Percentiles rank a stretch among this genome's conserved stretches.
Evolutionary conservation across 2,797 vertebrate species (phyloP).

Genomic region (Coreius guichenoti): DNA sequence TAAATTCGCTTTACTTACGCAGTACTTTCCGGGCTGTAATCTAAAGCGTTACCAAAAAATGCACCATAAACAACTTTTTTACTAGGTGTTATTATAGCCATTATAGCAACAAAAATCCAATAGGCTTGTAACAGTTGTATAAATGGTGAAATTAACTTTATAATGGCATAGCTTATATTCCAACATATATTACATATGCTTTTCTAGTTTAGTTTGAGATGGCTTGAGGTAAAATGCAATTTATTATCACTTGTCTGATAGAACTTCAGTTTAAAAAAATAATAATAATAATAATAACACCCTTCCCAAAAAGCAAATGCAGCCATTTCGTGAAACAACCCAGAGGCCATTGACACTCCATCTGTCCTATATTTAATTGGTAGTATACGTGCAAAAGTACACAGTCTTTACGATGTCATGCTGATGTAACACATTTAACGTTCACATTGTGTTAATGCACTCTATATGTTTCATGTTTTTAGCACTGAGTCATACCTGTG

Average conservation of each 20-base stretch:
- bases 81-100: too few relatives aligned
- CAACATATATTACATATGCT: neutral
- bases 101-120: neutral
- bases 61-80: too few relatives aligned
- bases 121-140: neutral
- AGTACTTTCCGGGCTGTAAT: too few relatives aligned
- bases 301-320: neutral
- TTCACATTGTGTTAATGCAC: neutral
- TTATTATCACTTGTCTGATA: neutral
- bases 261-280: neutral
- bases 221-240: neutral
- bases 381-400: too few relatives aligned
- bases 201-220: neutral
- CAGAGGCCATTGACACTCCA: neutral
- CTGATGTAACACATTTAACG: neutral
- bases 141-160: too few relatives aligned
- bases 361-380: neutral
- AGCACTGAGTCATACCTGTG: slow-evolving; percentile 7
- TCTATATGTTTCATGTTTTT: neutral
- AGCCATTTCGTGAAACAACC: neutral
- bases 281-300: neutral
- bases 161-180: neutral
- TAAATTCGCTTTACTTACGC: too few relatives aligned
- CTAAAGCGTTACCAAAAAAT: too few relatives aligned
- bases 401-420: too few relatives aligned